Evolutionary conservation across 2,113 vertebrate genomes (phyloP).

Genomic region (Hoplias malabaricus): DNA sequence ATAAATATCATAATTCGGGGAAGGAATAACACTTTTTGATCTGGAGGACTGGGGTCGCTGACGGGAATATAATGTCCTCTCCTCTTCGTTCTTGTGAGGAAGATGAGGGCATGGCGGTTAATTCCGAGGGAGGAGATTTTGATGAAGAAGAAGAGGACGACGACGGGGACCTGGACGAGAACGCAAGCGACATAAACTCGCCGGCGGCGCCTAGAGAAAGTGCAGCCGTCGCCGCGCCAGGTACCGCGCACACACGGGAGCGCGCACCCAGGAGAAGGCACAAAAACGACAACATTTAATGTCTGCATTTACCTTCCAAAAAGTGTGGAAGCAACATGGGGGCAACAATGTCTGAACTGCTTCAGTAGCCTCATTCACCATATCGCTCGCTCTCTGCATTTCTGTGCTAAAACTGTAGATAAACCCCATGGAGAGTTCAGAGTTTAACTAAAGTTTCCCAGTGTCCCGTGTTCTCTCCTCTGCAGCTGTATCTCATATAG

Average conservation of each 20-base stretch:
- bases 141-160: constrained; percentile 86
- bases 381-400: neutral
- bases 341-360: constrained; percentile 10
- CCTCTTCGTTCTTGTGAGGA: constrained; percentile 86
- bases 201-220: constrained; percentile 77
- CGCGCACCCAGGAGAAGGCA: constrained; percentile 59
- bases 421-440: constrained; percentile 40
- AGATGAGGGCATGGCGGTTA: constrained; percentile 88
- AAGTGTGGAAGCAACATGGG: constrained; percentile 39
- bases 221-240: constrained; percentile 76
- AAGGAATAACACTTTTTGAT: constrained; percentile 72
- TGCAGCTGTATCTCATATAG: constrained; percentile 1
- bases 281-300: constrained; percentile 40
- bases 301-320: neutral
- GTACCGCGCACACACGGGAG: constrained; percentile 70
- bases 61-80: constrained; percentile 87
- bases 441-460: constrained; percentile 45
- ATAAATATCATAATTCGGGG: constrained; percentile 77
- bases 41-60: constrained; percentile 72
- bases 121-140: constrained; percentile 88
- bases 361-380: neutral
- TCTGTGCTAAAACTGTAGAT: neutral
- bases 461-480: constrained; percentile 17
- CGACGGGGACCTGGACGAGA: constrained; percentile 80
- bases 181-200: constrained; percentile 83